Evolutionary conservation across 2,797 vertebrate species (phyloP).

Genomic region (Dromococcyx pavoninus): DNA sequence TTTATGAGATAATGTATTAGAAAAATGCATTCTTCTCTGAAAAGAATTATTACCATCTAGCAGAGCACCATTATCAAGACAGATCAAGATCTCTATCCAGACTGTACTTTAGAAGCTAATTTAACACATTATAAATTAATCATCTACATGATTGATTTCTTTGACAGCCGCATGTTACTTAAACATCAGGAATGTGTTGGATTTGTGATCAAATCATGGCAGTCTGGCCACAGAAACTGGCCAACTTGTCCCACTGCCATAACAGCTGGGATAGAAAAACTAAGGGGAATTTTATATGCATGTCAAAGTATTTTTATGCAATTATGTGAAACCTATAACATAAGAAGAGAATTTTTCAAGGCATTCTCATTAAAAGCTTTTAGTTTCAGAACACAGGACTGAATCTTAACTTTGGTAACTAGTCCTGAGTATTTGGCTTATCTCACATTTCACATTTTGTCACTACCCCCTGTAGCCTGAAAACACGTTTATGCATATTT

Average conservation of each 20-base stretch:
- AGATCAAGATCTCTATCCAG: neutral
- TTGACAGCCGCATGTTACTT: neutral
- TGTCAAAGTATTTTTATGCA: neutral
- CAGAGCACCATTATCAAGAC: neutral
- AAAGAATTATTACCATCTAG: neutral
- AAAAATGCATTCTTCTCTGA: neutral
- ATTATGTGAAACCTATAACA: neutral
- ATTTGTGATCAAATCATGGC: neutral
- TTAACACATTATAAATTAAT: neutral
- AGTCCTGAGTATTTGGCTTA: neutral
- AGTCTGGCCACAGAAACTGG: neutral
- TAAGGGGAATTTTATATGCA: neutral
- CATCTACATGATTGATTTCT: neutral
- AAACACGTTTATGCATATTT: neutral
- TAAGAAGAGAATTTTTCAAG: neutral
- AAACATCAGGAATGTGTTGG: neutral
- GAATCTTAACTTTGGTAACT: neutral
- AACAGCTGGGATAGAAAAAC: neutral
- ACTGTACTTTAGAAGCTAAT: neutral
- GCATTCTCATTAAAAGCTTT: neutral
- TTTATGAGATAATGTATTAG: neutral
- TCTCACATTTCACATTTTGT: slow-evolving; percentile 23
- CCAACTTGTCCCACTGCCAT: neutral
- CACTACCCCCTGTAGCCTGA: slow-evolving; percentile 1
- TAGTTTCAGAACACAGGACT: neutral